phyloP scores from a whole-genome alignment of 2,888 invertebrate species.

The Argyresthia albistria region DNA sequence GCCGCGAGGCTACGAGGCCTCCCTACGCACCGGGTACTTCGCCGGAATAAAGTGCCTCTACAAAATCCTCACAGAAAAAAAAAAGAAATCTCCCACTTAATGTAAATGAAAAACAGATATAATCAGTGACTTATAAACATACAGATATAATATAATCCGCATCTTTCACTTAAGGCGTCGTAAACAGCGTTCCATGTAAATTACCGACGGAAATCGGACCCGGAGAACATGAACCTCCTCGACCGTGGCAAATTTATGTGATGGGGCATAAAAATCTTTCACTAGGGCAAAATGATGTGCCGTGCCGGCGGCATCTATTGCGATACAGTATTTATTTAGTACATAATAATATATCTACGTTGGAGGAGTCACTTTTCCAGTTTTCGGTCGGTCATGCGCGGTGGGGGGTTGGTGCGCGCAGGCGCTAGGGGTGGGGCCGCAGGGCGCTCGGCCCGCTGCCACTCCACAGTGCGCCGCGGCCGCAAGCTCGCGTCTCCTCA shows the following conservation, averaged over 20 bases:
- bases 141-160: too few species aligned
- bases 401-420: slow-evolving; percentile 34
- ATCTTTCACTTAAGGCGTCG: too few species aligned
- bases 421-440: slow-evolving; percentile 67
- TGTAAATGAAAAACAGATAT: too few species aligned
- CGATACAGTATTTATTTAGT: slow-evolving; percentile 67
- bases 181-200: too few species aligned
- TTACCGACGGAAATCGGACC: too few species aligned
- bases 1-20: slow-evolving; percentile 36
- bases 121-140: too few species aligned
- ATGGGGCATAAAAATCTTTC: slow-evolving; percentile 22
- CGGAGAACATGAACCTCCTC: too few species aligned
- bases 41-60: slow-evolving; percentile 46
- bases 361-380: slow-evolving; percentile 71
- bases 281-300: slow-evolving; percentile 50
- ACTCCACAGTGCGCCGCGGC: slow-evolving; percentile 63
- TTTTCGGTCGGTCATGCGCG: slow-evolving; percentile 67
- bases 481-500: slow-evolving; percentile 42
- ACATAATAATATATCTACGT: slow-evolving; percentile 65
- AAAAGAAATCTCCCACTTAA: too few species aligned
- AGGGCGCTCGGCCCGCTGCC: slow-evolving; percentile 51
- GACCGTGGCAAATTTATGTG: background rate
- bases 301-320: slow-evolving; percentile 39
- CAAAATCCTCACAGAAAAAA: slow-evolving; percentile 19
- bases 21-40: slow-evolving; percentile 43